phyloP scores from a whole-genome alignment of 2,797 vertebrate species.

The Lagorchestes hirsutus region DNA sequence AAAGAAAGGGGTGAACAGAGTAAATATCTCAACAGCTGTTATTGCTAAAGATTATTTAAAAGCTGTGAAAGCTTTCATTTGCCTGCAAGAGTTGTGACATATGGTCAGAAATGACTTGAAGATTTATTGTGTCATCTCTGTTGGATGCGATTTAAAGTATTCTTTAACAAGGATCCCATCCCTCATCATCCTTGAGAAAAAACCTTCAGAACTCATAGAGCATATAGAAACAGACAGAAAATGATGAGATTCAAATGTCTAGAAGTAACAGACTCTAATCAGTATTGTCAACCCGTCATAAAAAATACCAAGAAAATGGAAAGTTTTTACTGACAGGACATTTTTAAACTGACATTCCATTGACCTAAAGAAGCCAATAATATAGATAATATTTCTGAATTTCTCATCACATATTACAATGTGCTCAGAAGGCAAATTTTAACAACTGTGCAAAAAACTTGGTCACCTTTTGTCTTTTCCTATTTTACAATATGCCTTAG shows the following conservation, averaged over 20 bases:
- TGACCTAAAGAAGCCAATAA: conserved; percentile 24
- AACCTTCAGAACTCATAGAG: conserved; percentile 84
- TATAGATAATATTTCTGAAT: conserved; percentile 31
- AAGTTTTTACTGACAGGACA: conserved; percentile 30
- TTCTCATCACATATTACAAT: conserved; percentile 17
- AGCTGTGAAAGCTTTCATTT: conserved; percentile 88
- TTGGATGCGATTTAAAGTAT: conserved; percentile 88
- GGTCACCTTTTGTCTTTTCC: neutral
- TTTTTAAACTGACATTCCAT: conserved; percentile 55
- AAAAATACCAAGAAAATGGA: conserved; percentile 55
- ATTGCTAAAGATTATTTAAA: conserved; percentile 88
- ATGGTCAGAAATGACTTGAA: conserved; percentile 90
- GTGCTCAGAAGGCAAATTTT: conserved; percentile 11
- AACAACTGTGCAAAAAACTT: neutral
- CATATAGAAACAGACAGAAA: conserved; percentile 68
- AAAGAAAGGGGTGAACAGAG: conserved; percentile 61
- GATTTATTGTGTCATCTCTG: conserved; percentile 90
- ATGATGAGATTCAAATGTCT: conserved; percentile 64
- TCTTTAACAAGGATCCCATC: conserved; percentile 85
- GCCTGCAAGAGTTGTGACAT: conserved; percentile 91
- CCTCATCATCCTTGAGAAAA: conserved; percentile 87
- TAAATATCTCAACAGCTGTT: conserved; percentile 82
- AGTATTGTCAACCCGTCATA: conserved; percentile 56
- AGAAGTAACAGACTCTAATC: conserved; percentile 53
- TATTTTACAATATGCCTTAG: conserved; percentile 26